Evolutionary conservation across 2,113 vertebrate species (phyloP).

Genomic region (Azemiops feae): DNA sequence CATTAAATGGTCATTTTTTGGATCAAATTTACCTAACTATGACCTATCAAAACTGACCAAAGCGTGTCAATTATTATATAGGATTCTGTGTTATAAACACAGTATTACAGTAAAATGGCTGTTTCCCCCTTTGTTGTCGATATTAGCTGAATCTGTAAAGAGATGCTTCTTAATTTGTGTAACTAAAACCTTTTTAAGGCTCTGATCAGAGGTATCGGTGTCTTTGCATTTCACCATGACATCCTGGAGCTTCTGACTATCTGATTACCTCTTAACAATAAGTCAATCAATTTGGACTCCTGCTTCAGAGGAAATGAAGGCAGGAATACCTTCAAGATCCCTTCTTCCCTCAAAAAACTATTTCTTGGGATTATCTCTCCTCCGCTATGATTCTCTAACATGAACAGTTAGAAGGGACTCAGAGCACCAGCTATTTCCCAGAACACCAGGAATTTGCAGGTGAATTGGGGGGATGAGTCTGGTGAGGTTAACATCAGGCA

Average conservation of each 20-base stretch:
- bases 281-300: background rate
- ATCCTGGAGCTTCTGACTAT: background rate
- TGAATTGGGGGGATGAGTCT: background rate
- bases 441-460: background rate
- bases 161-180: background rate
- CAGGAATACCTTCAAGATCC: background rate
- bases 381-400: background rate
- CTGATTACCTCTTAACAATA: background rate
- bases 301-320: background rate
- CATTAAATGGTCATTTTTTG: background rate
- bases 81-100: background rate
- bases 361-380: background rate
- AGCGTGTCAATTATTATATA: background rate
- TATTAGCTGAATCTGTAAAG: slow-evolving; percentile 5
- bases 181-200: slow-evolving; percentile 9
- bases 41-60: background rate
- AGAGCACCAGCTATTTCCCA: background rate
- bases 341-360: background rate
- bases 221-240: background rate
- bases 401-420: background rate
- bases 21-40: background rate
- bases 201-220: background rate
- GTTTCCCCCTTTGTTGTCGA: background rate
- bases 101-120: background rate
- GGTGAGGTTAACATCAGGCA: background rate